A percentile compares a stretch with the other conserved stretches of the same genome.
Evolutionary conservation across 2,797 vertebrate genomes (phyloP).

Genomic region (Rallus crepitans): DNA sequence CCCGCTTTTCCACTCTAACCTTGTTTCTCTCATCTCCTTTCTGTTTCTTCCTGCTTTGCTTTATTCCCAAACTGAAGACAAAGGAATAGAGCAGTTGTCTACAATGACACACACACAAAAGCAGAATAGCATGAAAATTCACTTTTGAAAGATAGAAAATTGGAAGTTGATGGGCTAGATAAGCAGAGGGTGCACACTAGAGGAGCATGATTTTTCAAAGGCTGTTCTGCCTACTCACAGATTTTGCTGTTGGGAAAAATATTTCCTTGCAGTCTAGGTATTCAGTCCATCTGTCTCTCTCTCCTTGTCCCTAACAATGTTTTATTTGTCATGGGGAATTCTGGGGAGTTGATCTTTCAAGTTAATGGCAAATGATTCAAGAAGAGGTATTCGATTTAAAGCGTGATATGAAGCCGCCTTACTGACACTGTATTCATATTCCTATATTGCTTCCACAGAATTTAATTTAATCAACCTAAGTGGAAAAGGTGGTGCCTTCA

Average conservation of each 20-base stretch:
- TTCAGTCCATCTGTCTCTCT: neutral
- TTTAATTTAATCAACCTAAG: neutral
- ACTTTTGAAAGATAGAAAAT: neutral
- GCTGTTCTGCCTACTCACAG: neutral
- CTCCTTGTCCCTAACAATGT: neutral
- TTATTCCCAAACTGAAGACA: neutral
- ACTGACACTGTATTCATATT: neutral
- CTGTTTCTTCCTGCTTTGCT: neutral
- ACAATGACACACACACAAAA: neutral
- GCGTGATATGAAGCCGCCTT: neutral
- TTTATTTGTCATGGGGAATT: neutral
- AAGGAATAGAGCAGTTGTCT: neutral
- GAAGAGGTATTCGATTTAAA: neutral
- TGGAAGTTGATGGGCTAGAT: neutral
- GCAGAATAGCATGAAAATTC: neutral
- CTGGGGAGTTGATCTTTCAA: neutral
- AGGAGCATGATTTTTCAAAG: neutral
- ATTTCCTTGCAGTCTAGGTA: neutral
- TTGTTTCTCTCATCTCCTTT: neutral
- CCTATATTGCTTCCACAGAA: neutral
- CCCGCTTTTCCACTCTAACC: neutral
- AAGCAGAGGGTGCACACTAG: neutral
- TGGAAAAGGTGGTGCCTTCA: neutral
- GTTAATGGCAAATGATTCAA: neutral
- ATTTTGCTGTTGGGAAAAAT: neutral